A percentile compares a stretch with the other conserved stretches of the same genome.
These are phyloP conservation scores for Nephrotoma appendiculata DNA, from an alignment of 2,888 invertebrate genomes.

Conservation along the genomic window DNA sequence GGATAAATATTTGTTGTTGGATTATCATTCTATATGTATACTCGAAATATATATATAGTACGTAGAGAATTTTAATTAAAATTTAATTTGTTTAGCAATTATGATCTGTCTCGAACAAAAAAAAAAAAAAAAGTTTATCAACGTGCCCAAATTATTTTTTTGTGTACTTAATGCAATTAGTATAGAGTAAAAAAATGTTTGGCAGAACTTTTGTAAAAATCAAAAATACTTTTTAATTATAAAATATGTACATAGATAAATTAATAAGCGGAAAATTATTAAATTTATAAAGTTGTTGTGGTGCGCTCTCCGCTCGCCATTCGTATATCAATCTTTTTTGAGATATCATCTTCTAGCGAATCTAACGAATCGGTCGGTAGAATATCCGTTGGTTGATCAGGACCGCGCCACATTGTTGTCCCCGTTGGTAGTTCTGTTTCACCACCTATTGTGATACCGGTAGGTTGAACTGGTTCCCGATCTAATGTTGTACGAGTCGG, in stretches of 20 bases:
- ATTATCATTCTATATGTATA: background rate
- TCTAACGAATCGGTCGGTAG: background rate
- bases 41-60: background rate
- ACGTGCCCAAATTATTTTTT: background rate
- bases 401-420: background rate
- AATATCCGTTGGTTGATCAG: background rate
- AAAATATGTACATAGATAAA: background rate
- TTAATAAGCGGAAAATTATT: background rate
- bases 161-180: background rate
- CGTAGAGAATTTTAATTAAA: background rate
- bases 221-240: background rate
- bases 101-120: background rate
- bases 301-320: background rate
- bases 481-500: background rate
- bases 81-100: background rate
- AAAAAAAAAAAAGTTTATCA: background rate
- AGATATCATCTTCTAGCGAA: background rate
- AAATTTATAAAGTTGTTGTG: background rate
- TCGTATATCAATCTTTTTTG: background rate
- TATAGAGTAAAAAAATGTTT: background rate
- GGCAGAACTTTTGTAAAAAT: background rate
- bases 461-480: background rate
- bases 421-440: background rate
- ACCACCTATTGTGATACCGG: background rate
- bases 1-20: background rate